Percentiles rank a stretch among this genome's conserved stretches.
These are phyloP conservation scores for Panulirus ornatus DNA, from an alignment of 1,140 invertebrate genomes.

Conservation along the genomic window DNA sequence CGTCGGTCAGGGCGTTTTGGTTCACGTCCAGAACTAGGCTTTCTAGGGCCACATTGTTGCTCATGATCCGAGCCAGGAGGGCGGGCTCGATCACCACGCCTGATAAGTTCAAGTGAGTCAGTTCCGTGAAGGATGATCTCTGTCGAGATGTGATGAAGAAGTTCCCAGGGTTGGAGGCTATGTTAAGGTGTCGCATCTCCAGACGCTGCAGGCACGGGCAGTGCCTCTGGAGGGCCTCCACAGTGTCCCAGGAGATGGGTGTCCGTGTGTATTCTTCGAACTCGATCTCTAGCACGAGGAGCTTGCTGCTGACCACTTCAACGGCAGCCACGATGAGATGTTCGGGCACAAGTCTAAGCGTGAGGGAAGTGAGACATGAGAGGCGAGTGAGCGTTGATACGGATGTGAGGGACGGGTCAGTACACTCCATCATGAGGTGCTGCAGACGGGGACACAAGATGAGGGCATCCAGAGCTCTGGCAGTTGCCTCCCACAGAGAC, in stretches of 20 bases:
- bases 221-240: neutral
- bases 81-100: conserved; percentile 11
- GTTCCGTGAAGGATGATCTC: conserved; percentile 8
- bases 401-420: conserved; percentile 26
- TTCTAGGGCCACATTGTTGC: conserved; percentile 17
- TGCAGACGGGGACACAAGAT: conserved; percentile 35
- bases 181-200: conserved; percentile 32
- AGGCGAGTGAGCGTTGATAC: conserved; percentile 11
- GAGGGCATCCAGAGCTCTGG: conserved; percentile 20
- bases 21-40: conserved; percentile 34
- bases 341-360: conserved; percentile 37
- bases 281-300: conserved; percentile 38
- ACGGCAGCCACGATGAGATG: conserved; percentile 30
- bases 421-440: conserved; percentile 52
- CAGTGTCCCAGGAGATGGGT: conserved; percentile 20
- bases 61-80: neutral
- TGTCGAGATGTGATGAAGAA: neutral
- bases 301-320: neutral
- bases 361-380: conserved; percentile 23
- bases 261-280: conserved; percentile 46
- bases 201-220: conserved; percentile 30
- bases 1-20: conserved; percentile 20
- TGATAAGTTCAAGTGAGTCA: conserved; percentile 29
- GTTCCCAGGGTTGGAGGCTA: neutral
- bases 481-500: conserved; percentile 26